Percentiles rank a stretch among this genome's conserved stretches.
These are phyloP conservation scores for Leptoclinus maculatus DNA, from an alignment of 2,797 vertebrate genomes.

Conservation along the genomic window DNA sequence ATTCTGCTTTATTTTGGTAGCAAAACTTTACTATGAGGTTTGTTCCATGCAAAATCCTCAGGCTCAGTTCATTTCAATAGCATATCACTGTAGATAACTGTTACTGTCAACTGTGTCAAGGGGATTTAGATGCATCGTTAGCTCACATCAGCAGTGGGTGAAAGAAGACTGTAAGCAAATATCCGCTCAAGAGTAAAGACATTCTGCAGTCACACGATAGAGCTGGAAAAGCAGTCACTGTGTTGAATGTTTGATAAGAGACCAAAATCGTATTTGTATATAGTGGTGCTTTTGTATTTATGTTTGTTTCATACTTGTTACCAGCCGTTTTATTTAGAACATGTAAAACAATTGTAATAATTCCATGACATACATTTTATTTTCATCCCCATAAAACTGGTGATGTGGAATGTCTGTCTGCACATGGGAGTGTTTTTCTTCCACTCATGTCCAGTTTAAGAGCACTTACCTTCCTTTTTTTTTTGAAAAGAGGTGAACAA, in stretches of 20 bases:
- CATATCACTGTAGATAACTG: conserved; percentile 40
- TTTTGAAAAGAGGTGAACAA: conserved; percentile 13
- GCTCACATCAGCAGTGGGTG: conserved; percentile 21
- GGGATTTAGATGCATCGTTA: background rate
- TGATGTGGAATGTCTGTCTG: conserved; percentile 40
- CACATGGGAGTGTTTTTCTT: conserved; percentile 27
- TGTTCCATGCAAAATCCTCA: conserved; percentile 23
- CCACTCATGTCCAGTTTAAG: conserved; percentile 20
- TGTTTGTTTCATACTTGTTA: conserved; percentile 25
- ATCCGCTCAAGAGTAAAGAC: conserved; percentile 7
- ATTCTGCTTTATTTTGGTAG: background rate
- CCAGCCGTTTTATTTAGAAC: background rate
- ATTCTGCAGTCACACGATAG: conserved; percentile 19
- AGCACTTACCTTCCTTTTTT: conserved; percentile 23
- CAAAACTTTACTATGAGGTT: background rate
- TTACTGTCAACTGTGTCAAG: conserved; percentile 29
- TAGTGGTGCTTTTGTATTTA: conserved; percentile 47
- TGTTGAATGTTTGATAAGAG: conserved; percentile 25
- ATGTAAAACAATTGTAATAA: conserved; percentile 19
- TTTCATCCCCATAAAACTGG: conserved; percentile 32
- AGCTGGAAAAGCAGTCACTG: conserved; percentile 33
- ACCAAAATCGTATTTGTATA: conserved; percentile 48
- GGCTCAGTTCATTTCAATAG: conserved; percentile 26
- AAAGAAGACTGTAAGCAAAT: conserved; percentile 12
- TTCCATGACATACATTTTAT: conserved; percentile 11